phyloP scores from a whole-genome alignment of 2,888 invertebrate species.

The Acleris sparsana region DNA sequence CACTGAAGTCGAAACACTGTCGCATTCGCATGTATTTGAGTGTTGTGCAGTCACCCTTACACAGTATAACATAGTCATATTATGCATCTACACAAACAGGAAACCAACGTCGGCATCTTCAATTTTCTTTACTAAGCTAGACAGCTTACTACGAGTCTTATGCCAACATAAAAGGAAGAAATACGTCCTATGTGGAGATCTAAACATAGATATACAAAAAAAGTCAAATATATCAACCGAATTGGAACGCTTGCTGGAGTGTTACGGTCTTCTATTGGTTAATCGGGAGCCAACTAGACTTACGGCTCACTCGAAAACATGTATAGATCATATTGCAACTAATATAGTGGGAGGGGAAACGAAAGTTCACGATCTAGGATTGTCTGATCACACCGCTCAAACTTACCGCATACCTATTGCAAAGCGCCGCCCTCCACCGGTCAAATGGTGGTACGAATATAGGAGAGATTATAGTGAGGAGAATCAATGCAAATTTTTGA shows the following conservation, averaged over 20 bases:
- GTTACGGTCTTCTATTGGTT: neutral
- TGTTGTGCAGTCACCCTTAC: neutral
- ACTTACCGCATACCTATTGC: neutral
- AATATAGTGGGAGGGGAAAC: neutral
- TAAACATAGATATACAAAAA: neutral
- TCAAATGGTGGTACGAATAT: conserved; percentile 5
- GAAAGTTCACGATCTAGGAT: neutral
- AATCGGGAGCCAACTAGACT: neutral
- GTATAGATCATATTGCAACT: neutral
- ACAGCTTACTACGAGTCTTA: neutral
- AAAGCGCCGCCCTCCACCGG: neutral
- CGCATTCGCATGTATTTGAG: neutral
- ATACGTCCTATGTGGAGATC: too few species aligned
- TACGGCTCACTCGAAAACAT: neutral
- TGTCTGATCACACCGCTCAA: neutral
- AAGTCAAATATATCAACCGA: neutral
- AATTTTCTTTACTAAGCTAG: neutral
- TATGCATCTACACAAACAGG: neutral
- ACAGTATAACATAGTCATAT: neutral
- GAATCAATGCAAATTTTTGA: neutral
- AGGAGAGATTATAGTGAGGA: neutral
- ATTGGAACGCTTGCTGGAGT: neutral
- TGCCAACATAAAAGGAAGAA: too few species aligned
- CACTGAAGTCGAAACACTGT: neutral
- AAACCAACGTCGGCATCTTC: neutral